These are phyloP conservation scores for Petromus typicus DNA, from an alignment of 2,113 vertebrate species.

Conservation along the genomic window DNA sequence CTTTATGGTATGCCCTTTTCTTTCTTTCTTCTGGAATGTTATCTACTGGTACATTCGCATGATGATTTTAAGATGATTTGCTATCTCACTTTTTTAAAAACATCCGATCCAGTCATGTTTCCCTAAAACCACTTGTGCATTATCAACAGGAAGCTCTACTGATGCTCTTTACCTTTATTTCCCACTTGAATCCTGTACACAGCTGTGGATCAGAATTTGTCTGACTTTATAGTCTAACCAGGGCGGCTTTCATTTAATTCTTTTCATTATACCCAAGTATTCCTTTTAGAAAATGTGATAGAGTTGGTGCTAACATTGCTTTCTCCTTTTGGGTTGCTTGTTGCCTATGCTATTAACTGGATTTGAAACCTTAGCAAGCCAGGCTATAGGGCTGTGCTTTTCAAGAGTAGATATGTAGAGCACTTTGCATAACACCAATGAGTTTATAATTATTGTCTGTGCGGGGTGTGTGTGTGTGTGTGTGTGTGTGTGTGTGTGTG, in stretches of 20 bases:
- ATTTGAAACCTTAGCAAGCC: neutral
- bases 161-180: neutral
- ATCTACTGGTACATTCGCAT: neutral
- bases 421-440: neutral
- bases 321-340: neutral
- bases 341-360: neutral
- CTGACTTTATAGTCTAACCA: neutral
- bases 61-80: neutral
- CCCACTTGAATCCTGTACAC: accelerated
- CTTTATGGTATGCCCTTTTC: neutral
- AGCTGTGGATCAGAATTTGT: neutral
- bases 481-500: no score
- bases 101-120: neutral
- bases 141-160: neutral
- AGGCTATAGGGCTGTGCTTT: neutral
- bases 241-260: neutral
- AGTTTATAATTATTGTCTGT: neutral
- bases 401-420: neutral
- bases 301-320: neutral
- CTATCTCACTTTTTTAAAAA: neutral
- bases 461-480: neutral
- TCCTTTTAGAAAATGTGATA: neutral
- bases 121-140: neutral
- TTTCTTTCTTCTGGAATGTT: neutral
- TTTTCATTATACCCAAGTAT: neutral